phyloP scores from a whole-genome alignment of 2,113 vertebrate species.

The Gracilinanus agilis region DNA sequence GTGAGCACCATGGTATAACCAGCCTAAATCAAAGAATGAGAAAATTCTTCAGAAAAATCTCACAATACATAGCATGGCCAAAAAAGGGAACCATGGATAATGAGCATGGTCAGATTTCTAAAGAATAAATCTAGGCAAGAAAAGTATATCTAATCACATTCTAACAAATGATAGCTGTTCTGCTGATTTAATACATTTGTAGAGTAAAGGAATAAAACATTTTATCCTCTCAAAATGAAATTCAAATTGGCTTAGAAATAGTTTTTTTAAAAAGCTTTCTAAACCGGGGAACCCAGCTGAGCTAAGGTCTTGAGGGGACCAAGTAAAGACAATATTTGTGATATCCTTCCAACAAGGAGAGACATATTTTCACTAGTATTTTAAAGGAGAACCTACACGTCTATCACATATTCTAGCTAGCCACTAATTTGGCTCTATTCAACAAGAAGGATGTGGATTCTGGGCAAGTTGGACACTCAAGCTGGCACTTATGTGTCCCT shows the following conservation, averaged over 20 bases:
- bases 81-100: constrained; percentile 28
- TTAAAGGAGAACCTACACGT: neutral
- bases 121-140: constrained; percentile 1
- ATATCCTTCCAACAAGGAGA: neutral
- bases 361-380: neutral
- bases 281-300: neutral
- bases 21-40: neutral
- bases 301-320: neutral
- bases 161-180: constrained; percentile 44
- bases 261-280: neutral
- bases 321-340: neutral
- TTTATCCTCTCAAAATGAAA: constrained; percentile 39
- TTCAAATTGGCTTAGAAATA: constrained; percentile 32
- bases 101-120: constrained; percentile 4
- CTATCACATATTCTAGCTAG: neutral
- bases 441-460: neutral
- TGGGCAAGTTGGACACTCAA: neutral
- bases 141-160: constrained; percentile 35
- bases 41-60: neutral
- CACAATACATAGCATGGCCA: neutral
- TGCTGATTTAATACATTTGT: neutral
- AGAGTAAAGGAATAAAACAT: constrained; percentile 46
- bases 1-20: neutral
- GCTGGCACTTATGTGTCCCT: neutral
- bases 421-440: neutral